Evolutionary conservation across 2,888 invertebrate species (phyloP), one percentile per base, ranked within the genome.

Genomic region (Neria commutata): DNA sequence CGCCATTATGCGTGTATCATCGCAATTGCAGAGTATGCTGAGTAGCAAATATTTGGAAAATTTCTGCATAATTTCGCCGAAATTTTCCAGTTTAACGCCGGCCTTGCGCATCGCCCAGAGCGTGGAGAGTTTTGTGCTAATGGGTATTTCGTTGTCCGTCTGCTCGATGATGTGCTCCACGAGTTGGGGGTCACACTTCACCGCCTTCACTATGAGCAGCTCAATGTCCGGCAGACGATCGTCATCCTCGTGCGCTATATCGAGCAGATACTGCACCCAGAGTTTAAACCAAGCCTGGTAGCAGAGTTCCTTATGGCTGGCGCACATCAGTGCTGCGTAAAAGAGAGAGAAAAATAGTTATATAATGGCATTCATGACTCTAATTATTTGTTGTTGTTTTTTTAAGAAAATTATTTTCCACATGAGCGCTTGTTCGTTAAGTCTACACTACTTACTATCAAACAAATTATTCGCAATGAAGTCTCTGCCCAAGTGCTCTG

Each of bases 1-100:
- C 0, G 88, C 86, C 64, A 89, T 84, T 6, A 92, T 81, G 24
- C 92, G 85, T 1, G 89, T 86, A 88, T 93, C 74, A 47, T 81
- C 78, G 26, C 74, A 71, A 49, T 70, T 68, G 0, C 74, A 75
- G 0, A 85, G 82, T 25, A 90, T 84, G 3, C 88, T 88, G 52
- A 76, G 23, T 83, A 76, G 55, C 87, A 83, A 46, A 85, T 77
- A 40, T 84, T 85, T 46, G 1, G 67, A 67, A n/a, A 73, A 69
- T 34, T 71, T 85, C 83, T 89, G 88, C 88, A 60, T 79, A 69
- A 54, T 67, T 60, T 69, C 67, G 14, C 51, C 58, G 50, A 57
- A 72, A 54, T 71, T 66, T 6, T 57, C 60, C 46, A 54, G 66
- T 63, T 65, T 68, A 65, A 73, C 50, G 56, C 85, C 84, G n/a